Evolutionary conservation across 2,113 vertebrate genomes (phyloP), one percentile per base, ranked within the genome.

Genomic region (Catharus fuscescens): DNA sequence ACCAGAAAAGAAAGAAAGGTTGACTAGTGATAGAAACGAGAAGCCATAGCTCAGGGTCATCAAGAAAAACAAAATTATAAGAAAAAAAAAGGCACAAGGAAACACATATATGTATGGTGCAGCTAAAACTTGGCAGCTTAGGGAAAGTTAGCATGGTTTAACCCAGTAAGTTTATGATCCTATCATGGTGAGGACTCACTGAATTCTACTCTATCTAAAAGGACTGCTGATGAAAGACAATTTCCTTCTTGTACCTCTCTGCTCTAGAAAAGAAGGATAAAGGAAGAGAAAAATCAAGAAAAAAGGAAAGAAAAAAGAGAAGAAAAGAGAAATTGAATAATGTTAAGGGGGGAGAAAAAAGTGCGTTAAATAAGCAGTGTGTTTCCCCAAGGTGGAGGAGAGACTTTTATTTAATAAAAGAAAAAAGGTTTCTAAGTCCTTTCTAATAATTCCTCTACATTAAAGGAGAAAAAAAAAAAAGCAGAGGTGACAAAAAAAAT

Each of bases 1-100:
- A 98, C 97, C 97, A 98, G 98, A 94, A 98, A 98, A 97, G 72
- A 90, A 12, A 96, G 84, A 64, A 98, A 98, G 97, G 95, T 94
- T 70, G 97, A 98, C 47, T 97, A 97, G 97, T 66, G 82, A 89
- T 79, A 95, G 95, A n/a, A 95, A 95, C 9, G 29, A 97, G 95
- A 98, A 98, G 97, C 97, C 97, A 96, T 97, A 97, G 97, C 98
- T 98, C 98, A 98, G 97, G 98, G 98, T 98, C 98, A 98, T 94
- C 98, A 97, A 97, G 98, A 96, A 97, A 97, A 97, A 98, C 40
- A 97, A 97, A 44, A 96, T 91, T 87, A 87, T 73, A 96, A 94
- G 95, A 95, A 95, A 97, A 97, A 97, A 98, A 97, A 98, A 96
- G 98, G 98, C 98, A 98, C 98, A 98, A 98, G 98, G 98, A 98